A percentile compares a stretch with the other conserved stretches of the same genome.
phyloP scores from a whole-genome alignment of 1,140 invertebrate species.

The Phenacoccus solenopsis region DNA sequence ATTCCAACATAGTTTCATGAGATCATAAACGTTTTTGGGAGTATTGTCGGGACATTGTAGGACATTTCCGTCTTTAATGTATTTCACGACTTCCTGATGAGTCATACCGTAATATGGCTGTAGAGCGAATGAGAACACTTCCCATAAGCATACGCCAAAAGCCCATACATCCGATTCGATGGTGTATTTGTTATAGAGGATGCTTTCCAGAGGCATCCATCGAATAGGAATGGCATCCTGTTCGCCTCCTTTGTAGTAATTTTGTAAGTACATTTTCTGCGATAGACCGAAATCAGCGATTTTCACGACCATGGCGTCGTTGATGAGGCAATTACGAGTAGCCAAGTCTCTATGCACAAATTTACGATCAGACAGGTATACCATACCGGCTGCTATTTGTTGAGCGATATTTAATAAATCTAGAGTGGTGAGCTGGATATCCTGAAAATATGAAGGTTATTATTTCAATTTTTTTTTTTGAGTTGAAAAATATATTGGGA shows the following conservation, averaged over 20 bases:
- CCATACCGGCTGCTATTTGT: constrained; percentile 87
- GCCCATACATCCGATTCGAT: constrained; percentile 89
- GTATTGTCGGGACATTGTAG: constrained; percentile 79
- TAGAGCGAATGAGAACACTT: constrained; percentile 85
- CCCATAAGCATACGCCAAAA: constrained; percentile 85
- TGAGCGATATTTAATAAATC: constrained; percentile 69
- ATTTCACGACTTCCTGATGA: constrained; percentile 87
- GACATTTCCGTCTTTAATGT: constrained; percentile 80
- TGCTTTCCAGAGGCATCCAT: constrained; percentile 93
- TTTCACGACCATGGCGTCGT: constrained; percentile 87
- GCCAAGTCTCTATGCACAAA: constrained; percentile 94
- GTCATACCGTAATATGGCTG: constrained; percentile 92
- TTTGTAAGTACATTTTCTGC: constrained; percentile 81
- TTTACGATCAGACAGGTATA: constrained; percentile 84
- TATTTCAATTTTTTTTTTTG: too few relatives aligned
- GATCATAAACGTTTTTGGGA: constrained; percentile 73
- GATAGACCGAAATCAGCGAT: constrained; percentile 92
- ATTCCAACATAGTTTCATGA: constrained; percentile 91
- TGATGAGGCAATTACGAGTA: constrained; percentile 89
- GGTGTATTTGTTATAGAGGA: constrained; percentile 87
- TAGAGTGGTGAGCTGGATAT: constrained; percentile 50
- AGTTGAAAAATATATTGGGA: too few relatives aligned
- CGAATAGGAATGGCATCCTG: constrained; percentile 85
- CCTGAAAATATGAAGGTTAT: constrained; percentile 23
- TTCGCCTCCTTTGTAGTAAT: constrained; percentile 85